Evolutionary conservation across 2,113 vertebrate species (phyloP).

Genomic region (Falco punctatus): DNA sequence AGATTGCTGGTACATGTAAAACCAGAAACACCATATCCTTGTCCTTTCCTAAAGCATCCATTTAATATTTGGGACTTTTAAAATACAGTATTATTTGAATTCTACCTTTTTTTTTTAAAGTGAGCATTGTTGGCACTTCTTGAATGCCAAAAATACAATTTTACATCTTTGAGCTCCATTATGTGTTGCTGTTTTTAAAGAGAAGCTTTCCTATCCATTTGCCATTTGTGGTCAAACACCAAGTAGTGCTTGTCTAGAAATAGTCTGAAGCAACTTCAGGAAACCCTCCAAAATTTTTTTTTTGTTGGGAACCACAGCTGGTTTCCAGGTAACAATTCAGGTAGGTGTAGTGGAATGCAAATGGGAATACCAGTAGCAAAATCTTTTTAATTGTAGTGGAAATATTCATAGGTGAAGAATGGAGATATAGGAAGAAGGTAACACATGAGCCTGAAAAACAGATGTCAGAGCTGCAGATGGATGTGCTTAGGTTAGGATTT

Average conservation of each 20-base stretch:
- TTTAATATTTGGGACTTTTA: background rate
- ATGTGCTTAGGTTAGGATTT: background rate
- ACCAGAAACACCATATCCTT: background rate
- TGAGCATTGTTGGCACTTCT: background rate
- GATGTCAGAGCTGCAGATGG: background rate
- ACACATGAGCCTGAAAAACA: background rate
- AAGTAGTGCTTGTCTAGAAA: background rate
- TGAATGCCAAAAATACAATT: background rate
- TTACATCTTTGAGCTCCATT: background rate
- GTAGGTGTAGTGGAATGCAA: background rate
- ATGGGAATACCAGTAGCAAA: background rate
- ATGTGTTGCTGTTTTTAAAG: background rate
- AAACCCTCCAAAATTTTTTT: background rate
- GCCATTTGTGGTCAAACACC: background rate
- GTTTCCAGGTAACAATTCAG: background rate
- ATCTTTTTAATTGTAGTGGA: background rate
- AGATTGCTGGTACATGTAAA: constrained; percentile 86
- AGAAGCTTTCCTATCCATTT: background rate
- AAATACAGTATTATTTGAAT: background rate
- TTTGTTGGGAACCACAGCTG: background rate
- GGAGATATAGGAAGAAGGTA: background rate
- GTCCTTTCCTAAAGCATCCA: background rate
- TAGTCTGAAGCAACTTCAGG: background rate
- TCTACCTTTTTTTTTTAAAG: background rate
- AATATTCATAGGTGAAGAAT: background rate